Evolutionary conservation across 64 coral and sea anemone species (phyloP).

Genomic region (Orbicella faveolata): DNA sequence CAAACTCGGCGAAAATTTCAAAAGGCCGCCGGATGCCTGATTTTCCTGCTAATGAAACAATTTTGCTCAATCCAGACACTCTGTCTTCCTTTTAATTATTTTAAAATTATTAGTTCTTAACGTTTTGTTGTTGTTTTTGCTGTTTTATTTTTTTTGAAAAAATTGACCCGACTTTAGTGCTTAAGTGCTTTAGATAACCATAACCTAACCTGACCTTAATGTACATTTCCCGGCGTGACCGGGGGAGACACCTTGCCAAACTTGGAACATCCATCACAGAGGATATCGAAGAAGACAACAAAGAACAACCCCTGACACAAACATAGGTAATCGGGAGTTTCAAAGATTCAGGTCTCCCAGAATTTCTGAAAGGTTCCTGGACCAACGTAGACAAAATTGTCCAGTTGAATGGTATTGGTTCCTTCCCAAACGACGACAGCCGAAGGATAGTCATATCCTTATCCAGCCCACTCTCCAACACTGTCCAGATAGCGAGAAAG

Average conservation of each 20-base stretch:
- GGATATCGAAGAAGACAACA: background rate
- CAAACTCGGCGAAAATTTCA: too few species aligned
- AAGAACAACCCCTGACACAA: background rate
- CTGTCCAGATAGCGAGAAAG: constrained; percentile 3
- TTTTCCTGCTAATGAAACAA: too few species aligned
- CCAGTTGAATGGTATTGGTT: constrained; percentile 21
- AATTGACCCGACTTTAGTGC: too few species aligned
- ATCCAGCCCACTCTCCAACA: constrained; percentile 1
- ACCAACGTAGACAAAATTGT: constrained; percentile 26
- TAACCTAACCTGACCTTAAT: too few species aligned
- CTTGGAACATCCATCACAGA: constrained; percentile 6
- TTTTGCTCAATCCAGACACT: too few species aligned
- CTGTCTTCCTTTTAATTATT: too few species aligned
- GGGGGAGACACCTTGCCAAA: constrained; percentile 25
- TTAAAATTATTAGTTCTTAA: too few species aligned
- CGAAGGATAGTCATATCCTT: constrained; percentile 27
- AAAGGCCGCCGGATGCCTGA: too few species aligned
- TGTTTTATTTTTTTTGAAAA: too few species aligned
- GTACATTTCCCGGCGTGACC: too few species aligned
- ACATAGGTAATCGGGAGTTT: constrained; percentile 18
- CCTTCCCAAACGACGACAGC: constrained; percentile 28
- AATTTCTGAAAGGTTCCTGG: constrained; percentile 38
- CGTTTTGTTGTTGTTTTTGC: too few species aligned
- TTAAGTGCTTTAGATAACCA: too few species aligned
- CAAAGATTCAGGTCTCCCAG: constrained; percentile 18